A percentile compares a stretch with the other conserved stretches of the same genome.
These are phyloP conservation scores for Aleiodes testaceus DNA, from an alignment of 2,888 invertebrate species.

Conservation along the genomic window DNA sequence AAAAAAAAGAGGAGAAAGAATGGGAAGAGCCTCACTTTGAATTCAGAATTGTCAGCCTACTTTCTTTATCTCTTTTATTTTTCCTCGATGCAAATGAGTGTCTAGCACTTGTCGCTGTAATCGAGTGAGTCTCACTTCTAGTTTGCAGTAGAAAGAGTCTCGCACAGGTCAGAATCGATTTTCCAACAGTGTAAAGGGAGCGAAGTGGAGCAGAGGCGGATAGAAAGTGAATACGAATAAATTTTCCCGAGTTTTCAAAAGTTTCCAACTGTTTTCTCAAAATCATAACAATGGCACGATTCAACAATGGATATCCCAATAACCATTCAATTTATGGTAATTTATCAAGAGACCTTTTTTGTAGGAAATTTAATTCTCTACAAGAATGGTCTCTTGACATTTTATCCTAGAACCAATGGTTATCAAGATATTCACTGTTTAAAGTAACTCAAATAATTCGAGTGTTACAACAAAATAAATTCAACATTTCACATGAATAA, in stretches of 20 bases:
- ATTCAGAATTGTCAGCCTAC: constrained; percentile 30
- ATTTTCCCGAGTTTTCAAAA: neutral
- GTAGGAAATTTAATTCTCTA: too few species aligned
- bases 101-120: constrained; percentile 31
- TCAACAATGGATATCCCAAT: too few species aligned
- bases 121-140: constrained; percentile 12
- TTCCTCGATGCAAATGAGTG: constrained; percentile 29
- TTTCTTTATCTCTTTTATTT: constrained; percentile 15
- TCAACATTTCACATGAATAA: constrained; percentile 10
- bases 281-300: neutral
- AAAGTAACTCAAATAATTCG: constrained; percentile 41
- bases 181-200: neutral
- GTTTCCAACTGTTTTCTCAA: neutral
- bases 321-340: too few species aligned
- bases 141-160: constrained; percentile 1
- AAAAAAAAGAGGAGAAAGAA: constrained; percentile 37
- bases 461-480: constrained; percentile 33
- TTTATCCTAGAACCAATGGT: too few species aligned
- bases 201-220: constrained; percentile 8
- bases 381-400: too few species aligned
- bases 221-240: constrained; percentile 17
- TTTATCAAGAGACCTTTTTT: too few species aligned
- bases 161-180: constrained; percentile 15
- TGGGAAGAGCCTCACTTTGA: constrained; percentile 37
- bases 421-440: neutral